Evolutionary conservation across 2,797 vertebrate genomes (phyloP), one percentile per base, ranked within the genome.

Genomic region (Acrossocheilus wenchowensis): DNA sequence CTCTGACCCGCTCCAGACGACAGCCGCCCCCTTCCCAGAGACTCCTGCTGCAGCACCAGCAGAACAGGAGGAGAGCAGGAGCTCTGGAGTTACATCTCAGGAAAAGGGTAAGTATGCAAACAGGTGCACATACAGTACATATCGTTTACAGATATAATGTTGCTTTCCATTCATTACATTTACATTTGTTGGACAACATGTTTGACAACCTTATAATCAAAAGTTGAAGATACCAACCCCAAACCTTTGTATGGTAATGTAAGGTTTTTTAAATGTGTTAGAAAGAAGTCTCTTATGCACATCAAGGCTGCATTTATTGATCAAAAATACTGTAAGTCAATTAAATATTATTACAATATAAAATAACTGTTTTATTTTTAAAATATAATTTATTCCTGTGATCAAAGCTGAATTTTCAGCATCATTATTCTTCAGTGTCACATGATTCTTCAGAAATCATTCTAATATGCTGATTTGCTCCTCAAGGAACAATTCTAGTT

Each of bases 21-120:
- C 93, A 93, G 36, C 96, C 95, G 0, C 95, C 96, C 15, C 95
- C 96, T 57, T 96, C 95, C 54, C 96, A 96, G 82, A 94, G 93
- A 87, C 92, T 96, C 60, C 88, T 96, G 62, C 92, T 96, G 48
- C 95, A 96, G 87, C 95, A 96, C 89, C 95, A 95, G 72, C 95
- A 95, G 87, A 96, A 90, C 89, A 92, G 95, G 78, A 96, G 95
- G 91, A 92, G 96, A 91, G 95, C 94, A 19, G 95, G 89, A 68
- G 93, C 90, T 30, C 93, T 96, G 92, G 95, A 96, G 91, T 90
- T 93, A 50, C 92, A 93, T 48, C 94, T 95, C 45, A 94, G 94
- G 83, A 96, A 95, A 89, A 94, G 94, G 92, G 96, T 96, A 90
- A 92, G 86, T 21, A 34, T 9, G 26, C 62, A 64, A 14, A 64